phyloP scores from a whole-genome alignment of 2,113 vertebrate species.

The Saccopteryx leptura region DNA sequence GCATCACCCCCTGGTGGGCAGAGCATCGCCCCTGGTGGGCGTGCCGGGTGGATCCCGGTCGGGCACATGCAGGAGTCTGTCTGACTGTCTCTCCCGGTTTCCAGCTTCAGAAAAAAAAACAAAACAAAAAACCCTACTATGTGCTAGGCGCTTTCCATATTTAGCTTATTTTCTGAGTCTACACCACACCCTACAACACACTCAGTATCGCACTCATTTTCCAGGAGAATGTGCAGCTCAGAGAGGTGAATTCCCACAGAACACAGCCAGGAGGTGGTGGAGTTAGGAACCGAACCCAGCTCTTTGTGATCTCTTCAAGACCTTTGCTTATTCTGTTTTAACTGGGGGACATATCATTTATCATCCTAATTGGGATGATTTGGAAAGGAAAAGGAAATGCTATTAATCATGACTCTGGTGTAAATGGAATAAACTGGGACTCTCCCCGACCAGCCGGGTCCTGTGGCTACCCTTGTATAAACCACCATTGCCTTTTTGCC shows the following conservation, averaged over 20 bases:
- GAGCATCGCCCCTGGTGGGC: too few relatives aligned
- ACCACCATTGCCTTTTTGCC: not conserved
- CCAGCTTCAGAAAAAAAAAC: too few relatives aligned
- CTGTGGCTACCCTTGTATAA: not conserved
- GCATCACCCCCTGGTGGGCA: too few relatives aligned
- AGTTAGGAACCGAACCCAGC: not conserved
- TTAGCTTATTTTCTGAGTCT: not conserved
- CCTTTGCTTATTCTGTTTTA: not conserved
- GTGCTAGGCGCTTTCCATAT: not conserved
- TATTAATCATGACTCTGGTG: not conserved
- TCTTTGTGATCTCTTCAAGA: not conserved
- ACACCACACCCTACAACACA: not conserved
- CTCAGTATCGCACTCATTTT: not conserved
- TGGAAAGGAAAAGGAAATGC: slow-evolving; percentile 4
- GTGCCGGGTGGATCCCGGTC: too few relatives aligned
- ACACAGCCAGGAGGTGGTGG: not conserved
- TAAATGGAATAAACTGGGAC: not conserved
- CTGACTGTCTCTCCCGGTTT: too few relatives aligned
- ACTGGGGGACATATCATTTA: not conserved
- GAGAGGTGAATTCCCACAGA: not conserved
- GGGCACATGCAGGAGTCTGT: too few relatives aligned
- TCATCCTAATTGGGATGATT: not conserved
- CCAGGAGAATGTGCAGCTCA: not conserved
- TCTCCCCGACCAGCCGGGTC: not conserved
- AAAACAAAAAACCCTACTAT: not conserved